Evolutionary conservation across 2,888 invertebrate species (phyloP).

Genomic region (Horisme vitalbata): DNA sequence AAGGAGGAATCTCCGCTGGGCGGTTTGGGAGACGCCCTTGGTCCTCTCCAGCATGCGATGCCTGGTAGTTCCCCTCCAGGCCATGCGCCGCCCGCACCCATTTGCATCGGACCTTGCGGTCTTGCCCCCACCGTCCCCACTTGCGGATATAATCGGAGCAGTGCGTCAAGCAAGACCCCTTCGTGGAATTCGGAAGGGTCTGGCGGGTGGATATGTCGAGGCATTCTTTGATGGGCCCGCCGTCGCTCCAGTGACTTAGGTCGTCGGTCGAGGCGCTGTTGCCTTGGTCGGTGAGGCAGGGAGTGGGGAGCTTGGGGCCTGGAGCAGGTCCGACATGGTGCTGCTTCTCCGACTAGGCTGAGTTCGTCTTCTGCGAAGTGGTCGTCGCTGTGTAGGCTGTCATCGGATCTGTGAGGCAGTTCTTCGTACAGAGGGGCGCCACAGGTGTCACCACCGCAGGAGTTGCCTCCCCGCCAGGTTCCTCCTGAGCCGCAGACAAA

Average conservation of each 20-base stretch:
- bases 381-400: slow-evolving; percentile 87
- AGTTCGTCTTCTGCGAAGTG: slow-evolving; percentile 94
- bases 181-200: slow-evolving; percentile 91
- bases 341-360: slow-evolving; percentile 78
- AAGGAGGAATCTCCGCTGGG: slow-evolving; percentile 90
- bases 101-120: slow-evolving; percentile 66
- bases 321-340: slow-evolving; percentile 76
- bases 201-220: slow-evolving; percentile 84
- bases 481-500: slow-evolving; percentile 85
- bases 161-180: slow-evolving; percentile 89
- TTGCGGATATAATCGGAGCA: slow-evolving; percentile 87
- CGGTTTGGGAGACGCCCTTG: slow-evolving; percentile 80
- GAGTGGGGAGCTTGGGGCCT: slow-evolving; percentile 75
- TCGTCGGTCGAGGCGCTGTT: slow-evolving; percentile 82
- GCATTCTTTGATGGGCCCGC: slow-evolving; percentile 73
- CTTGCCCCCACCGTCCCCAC: slow-evolving; percentile 86
- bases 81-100: slow-evolving; percentile 86
- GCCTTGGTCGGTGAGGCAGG: slow-evolving; percentile 83
- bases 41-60: slow-evolving; percentile 83
- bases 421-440: slow-evolving; percentile 93
- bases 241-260: slow-evolving; percentile 80
- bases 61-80: slow-evolving; percentile 85
- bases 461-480: slow-evolving; percentile 82
- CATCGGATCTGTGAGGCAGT: slow-evolving; percentile 85
- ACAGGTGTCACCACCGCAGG: slow-evolving; percentile 68